Evolutionary conservation across 1,140 invertebrate genomes (phyloP).

Genomic region (Drosophila kanapiae): DNA sequence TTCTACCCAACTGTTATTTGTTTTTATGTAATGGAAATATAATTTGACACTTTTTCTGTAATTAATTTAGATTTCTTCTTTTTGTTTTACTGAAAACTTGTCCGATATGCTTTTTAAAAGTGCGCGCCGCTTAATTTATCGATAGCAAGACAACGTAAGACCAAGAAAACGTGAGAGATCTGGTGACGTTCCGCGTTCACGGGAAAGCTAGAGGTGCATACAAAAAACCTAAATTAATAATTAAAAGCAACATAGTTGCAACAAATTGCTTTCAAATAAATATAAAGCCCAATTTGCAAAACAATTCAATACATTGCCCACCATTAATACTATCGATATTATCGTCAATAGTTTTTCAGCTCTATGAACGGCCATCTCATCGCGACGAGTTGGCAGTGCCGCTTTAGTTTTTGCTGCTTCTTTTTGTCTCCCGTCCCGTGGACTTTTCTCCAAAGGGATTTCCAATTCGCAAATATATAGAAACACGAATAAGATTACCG

Average conservation of each 20-base stretch:
- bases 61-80: neutral
- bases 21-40: constrained; percentile 22
- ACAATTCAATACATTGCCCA: neutral
- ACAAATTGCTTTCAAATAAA: too few relatives aligned
- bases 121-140: neutral
- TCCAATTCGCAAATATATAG: constrained; percentile 38
- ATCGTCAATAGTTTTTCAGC: neutral
- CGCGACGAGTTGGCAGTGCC: constrained; percentile 4
- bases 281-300: too few relatives aligned
- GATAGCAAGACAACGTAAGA: neutral
- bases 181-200: neutral
- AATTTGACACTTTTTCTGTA: constrained; percentile 7
- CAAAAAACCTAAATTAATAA: too few relatives aligned
- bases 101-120: neutral
- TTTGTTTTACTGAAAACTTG: too few relatives aligned
- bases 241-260: too few relatives aligned
- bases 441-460: constrained; percentile 42
- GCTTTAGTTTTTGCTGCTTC: constrained; percentile 12
- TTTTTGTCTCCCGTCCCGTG: constrained; percentile 33
- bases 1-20: constrained; percentile 26
- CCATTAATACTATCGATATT: neutral
- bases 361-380: neutral
- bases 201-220: neutral
- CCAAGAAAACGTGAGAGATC: neutral
- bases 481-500: constrained; percentile 21